These are phyloP conservation scores for Strigamia crassipes DNA, from an alignment of 2,888 invertebrate species.

Conservation along the genomic window DNA sequence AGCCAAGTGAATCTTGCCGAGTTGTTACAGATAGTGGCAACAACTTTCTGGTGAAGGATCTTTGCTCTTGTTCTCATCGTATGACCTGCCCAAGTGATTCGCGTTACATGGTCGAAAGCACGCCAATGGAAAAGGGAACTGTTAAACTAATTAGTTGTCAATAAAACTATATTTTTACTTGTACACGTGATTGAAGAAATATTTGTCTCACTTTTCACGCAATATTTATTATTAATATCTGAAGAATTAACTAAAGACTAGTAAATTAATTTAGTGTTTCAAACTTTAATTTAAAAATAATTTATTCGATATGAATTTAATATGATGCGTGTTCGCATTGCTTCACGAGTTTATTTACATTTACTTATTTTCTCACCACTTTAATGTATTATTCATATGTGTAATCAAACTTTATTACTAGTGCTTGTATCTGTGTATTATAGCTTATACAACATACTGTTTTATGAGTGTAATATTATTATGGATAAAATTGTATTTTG, in stretches of 20 bases:
- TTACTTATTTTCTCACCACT: neutral
- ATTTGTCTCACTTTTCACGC: slow-evolving; percentile 14
- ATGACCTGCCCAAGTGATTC: slow-evolving; percentile 52
- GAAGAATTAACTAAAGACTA: neutral
- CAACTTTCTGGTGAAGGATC: slow-evolving; percentile 53
- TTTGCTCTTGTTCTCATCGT: slow-evolving; percentile 53
- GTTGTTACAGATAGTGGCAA: slow-evolving; percentile 52
- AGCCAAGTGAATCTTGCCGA: slow-evolving; percentile 53
- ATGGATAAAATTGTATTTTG: slow-evolving; percentile 35
- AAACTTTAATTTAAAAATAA: neutral
- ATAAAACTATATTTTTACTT: slow-evolving; percentile 3
- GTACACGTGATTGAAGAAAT: slow-evolving; percentile 3
- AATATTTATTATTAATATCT: neutral
- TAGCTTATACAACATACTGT: neutral
- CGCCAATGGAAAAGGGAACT: slow-evolving; percentile 17
- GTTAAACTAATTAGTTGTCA: slow-evolving; percentile 41
- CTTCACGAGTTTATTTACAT: neutral
- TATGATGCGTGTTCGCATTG: neutral
- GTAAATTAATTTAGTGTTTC: neutral
- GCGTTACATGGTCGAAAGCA: slow-evolving; percentile 25
- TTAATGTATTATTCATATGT: neutral
- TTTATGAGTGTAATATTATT: slow-evolving; percentile 1
- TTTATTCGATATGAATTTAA: neutral
- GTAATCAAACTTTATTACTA: neutral
- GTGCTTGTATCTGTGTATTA: neutral